Percentiles rank a stretch among this genome's conserved stretches.
Evolutionary conservation across 2,113 vertebrate genomes (phyloP).

Genomic region (Silurus meridionalis): DNA sequence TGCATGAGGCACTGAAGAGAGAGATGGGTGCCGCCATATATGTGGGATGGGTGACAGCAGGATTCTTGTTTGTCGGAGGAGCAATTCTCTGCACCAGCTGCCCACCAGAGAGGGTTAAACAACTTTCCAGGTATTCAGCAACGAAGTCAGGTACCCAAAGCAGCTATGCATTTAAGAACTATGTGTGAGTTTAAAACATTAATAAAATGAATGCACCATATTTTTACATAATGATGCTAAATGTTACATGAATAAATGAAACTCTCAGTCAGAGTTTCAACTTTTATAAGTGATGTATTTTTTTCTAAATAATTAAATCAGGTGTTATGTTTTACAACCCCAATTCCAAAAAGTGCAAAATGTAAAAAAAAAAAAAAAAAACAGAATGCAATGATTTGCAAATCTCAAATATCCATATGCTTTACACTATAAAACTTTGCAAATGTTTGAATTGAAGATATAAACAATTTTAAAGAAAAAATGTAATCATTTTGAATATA

Average conservation of each 20-base stretch:
- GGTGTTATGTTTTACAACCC: no score
- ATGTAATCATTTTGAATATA: no score
- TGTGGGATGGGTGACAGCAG: conserved; percentile 81
- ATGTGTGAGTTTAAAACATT: conserved; percentile 69
- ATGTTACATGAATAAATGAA: background rate
- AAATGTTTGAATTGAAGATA: no score
- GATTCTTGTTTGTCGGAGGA: conserved; percentile 81
- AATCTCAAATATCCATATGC: no score
- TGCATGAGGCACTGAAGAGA: conserved; percentile 83
- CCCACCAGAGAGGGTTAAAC: conserved; percentile 57
- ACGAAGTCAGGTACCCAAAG: conserved; percentile 59
- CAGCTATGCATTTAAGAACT: conserved; percentile 81
- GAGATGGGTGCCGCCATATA: conserved; percentile 91
- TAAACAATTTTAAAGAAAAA: no score
- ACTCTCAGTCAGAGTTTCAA: background rate
- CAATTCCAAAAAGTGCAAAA: no score
- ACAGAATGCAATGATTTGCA: no score
- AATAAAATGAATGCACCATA: background rate
- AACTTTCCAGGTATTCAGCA: conserved; percentile 65
- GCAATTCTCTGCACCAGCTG: conserved; percentile 78
- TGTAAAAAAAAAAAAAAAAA: no score
- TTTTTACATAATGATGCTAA: background rate
- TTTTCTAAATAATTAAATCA: no score
- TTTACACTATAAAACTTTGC: no score
- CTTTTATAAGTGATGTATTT: background rate